phyloP scores from a whole-genome alignment of 1,140 invertebrate genomes.

The Popillia japonica region DNA sequence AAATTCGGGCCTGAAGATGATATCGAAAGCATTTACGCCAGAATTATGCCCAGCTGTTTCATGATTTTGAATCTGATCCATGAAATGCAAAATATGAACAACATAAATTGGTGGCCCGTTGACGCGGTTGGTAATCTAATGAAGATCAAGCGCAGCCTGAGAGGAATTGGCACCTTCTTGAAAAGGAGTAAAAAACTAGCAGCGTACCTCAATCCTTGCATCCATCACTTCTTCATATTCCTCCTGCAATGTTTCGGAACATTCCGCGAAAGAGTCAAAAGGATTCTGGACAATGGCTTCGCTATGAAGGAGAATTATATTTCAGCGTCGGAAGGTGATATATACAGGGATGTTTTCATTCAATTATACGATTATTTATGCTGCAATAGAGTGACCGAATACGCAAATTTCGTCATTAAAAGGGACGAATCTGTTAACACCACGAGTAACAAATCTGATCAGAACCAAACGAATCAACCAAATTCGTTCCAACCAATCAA shows the following conservation, averaged over 20 bases:
- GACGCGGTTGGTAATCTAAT: not conserved
- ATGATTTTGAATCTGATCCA: conserved; percentile 4
- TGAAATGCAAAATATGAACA: conserved; percentile 13
- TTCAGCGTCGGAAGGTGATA: conserved; percentile 5
- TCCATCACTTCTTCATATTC: conserved; percentile 16
- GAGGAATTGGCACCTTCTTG: not conserved
- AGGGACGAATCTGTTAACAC: not conserved
- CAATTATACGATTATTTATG: conserved; percentile 16
- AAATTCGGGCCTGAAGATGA: not conserved
- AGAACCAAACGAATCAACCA: not conserved
- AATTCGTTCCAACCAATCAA: not conserved
- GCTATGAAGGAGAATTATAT: conserved; percentile 3
- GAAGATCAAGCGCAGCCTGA: not conserved
- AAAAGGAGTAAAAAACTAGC: conserved; percentile 1
- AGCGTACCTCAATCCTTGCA: not conserved
- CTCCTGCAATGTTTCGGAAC: conserved; percentile 13
- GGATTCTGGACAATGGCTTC: not conserved
- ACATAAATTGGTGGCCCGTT: not conserved
- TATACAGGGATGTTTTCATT: conserved; percentile 7
- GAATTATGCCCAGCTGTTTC: conserved; percentile 28
- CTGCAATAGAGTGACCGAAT: not conserved
- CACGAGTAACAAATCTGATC: not conserved
- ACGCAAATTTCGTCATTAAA: not conserved
- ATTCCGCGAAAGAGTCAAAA: not conserved
- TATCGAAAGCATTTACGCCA: not conserved